Conservation (phyloP, 2,888 invertebrate species). For the Drosophila leonis region DNA sequence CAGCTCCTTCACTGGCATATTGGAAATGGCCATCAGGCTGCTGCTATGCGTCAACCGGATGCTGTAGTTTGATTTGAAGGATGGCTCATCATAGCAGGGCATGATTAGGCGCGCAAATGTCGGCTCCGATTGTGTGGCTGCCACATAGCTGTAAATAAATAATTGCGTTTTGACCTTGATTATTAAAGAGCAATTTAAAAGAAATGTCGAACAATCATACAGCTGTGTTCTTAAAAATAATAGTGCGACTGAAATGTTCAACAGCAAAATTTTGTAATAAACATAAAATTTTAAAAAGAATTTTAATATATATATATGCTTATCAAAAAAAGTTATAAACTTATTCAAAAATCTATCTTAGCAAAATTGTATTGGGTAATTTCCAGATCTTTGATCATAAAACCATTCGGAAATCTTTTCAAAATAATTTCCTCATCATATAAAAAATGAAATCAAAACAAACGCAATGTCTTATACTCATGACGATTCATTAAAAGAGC, state of each 20-base stretch:
- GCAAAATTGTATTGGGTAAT: background rate
- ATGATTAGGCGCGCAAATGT: slow-evolving; percentile 89
- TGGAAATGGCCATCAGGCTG: slow-evolving; percentile 84
- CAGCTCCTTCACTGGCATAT: slow-evolving; percentile 77
- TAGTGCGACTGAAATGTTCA: too few species aligned
- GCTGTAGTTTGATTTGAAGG: slow-evolving; percentile 89
- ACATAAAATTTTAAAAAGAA: too few species aligned
- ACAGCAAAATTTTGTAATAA: too few species aligned
- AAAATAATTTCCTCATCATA: background rate
- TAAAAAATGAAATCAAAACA: slow-evolving; percentile 19
- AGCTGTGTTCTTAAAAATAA: too few species aligned
- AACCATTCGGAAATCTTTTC: background rate
- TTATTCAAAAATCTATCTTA: too few species aligned
- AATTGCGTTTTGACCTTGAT: background rate
- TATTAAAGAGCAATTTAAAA: too few species aligned
- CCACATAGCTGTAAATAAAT: slow-evolving; percentile 83
- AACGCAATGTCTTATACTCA: slow-evolving; percentile 16
- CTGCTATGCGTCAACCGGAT: slow-evolving; percentile 87
- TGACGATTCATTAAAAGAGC: slow-evolving; percentile 19
- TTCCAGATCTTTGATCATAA: background rate
- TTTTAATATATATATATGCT: too few species aligned
- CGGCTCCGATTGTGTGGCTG: slow-evolving; percentile 90
- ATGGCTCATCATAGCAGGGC: slow-evolving; percentile 93
- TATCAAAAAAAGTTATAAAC: too few species aligned
- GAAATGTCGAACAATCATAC: too few species aligned